A percentile compares a stretch with the other conserved stretches of the same genome.
Evolutionary conservation across 2,113 vertebrate species (phyloP).

Genomic region (Arothron firmamentum): DNA sequence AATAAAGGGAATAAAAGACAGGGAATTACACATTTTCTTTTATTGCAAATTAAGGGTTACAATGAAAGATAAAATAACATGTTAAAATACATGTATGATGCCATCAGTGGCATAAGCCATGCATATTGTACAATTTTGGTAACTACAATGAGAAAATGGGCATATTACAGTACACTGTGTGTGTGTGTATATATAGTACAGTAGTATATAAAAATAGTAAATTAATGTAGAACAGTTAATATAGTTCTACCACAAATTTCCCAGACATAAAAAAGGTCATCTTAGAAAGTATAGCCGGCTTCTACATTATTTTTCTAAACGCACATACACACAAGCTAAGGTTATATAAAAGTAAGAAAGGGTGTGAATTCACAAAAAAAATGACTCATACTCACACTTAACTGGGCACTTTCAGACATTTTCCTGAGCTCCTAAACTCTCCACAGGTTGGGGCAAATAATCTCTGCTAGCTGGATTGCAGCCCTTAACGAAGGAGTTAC

Average conservation of each 20-base stretch:
- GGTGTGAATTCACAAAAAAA: slow-evolving; percentile 20
- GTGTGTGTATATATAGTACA: slow-evolving; percentile 52
- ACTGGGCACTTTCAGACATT: slow-evolving; percentile 66
- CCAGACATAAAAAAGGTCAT: slow-evolving; percentile 60
- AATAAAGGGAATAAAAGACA: slow-evolving; percentile 34
- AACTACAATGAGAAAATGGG: slow-evolving; percentile 44
- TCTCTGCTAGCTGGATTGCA: slow-evolving; percentile 67
- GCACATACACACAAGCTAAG: slow-evolving; percentile 49
- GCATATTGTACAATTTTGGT: slow-evolving; percentile 49
- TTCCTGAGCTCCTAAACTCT: slow-evolving; percentile 75
- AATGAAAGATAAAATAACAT: slow-evolving; percentile 36
- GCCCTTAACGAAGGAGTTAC: slow-evolving; percentile 67
- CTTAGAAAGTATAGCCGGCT: slow-evolving; percentile 60
- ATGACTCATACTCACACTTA: slow-evolving; percentile 55
- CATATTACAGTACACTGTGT: slow-evolving; percentile 50
- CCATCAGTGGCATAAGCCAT: slow-evolving; percentile 52
- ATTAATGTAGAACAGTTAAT: slow-evolving; percentile 31
- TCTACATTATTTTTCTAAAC: slow-evolving; percentile 52
- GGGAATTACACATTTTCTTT: slow-evolving; percentile 32
- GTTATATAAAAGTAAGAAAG: slow-evolving; percentile 55
- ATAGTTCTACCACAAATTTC: slow-evolving; percentile 40
- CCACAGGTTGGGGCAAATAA: slow-evolving; percentile 64
- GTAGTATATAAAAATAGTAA: slow-evolving; percentile 71
- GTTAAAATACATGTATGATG: slow-evolving; percentile 46
- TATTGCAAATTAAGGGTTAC: slow-evolving; percentile 66